These are phyloP conservation scores for Cryptotis parvus DNA, from an alignment of 2,113 vertebrate genomes.

Conservation along the genomic window DNA sequence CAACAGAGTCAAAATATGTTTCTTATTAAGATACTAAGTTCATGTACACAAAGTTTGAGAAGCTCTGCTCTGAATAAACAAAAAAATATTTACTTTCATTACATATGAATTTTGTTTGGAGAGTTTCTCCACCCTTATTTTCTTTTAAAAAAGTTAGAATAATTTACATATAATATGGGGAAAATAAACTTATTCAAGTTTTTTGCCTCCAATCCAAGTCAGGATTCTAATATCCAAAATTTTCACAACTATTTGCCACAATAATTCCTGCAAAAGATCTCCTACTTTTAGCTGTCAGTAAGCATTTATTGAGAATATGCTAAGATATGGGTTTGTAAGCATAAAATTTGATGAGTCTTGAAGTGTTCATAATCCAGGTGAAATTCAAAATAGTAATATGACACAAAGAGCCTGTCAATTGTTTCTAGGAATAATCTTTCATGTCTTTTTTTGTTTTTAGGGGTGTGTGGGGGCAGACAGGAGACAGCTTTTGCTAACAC, in stretches of 20 bases:
- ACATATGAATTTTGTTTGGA: neutral
- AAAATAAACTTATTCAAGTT: neutral
- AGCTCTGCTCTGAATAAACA: neutral
- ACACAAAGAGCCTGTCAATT: neutral
- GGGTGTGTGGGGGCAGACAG: no score
- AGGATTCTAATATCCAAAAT: neutral
- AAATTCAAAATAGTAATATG: slow-evolving; percentile 18
- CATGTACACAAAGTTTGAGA: neutral
- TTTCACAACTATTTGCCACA: neutral
- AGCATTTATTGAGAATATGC: neutral
- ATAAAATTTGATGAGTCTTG: neutral
- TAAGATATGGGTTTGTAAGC: neutral
- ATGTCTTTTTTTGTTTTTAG: no score
- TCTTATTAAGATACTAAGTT: neutral
- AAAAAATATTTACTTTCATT: slow-evolving; percentile 25
- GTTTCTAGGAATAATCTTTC: neutral
- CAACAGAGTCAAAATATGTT: neutral
- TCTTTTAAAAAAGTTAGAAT: slow-evolving; percentile 3
- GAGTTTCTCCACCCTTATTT: neutral
- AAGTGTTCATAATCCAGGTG: neutral
- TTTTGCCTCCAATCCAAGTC: neutral
- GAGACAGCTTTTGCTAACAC: no score
- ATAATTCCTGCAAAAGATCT: neutral
- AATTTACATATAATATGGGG: neutral
- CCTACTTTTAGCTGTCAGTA: neutral